These are phyloP conservation scores for Orthosia cruda DNA, from an alignment of 2,888 invertebrate species.

Conservation along the genomic window DNA sequence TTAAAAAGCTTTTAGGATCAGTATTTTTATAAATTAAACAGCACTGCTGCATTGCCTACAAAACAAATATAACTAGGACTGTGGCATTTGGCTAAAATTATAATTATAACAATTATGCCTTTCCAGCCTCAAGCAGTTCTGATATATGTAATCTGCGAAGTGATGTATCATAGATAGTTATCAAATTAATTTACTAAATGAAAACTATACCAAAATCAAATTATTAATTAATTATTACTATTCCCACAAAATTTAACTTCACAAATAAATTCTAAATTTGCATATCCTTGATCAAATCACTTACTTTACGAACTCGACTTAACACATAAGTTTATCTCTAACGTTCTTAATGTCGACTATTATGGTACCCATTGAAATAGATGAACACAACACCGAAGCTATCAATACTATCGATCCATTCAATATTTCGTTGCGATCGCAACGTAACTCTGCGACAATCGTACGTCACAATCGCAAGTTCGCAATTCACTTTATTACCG, in stretches of 20 bases:
- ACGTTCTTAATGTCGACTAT: conserved; percentile 31
- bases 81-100: no score
- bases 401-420: conserved; percentile 59
- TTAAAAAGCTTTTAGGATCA: background rate
- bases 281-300: conserved; percentile 35
- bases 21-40: no score
- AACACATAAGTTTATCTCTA: conserved; percentile 38
- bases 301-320: conserved; percentile 29
- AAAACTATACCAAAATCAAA: conserved; percentile 2
- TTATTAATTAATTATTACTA: no score
- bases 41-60: no score
- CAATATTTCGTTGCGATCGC: conserved; percentile 59
- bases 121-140: background rate
- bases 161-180: background rate
- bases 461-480: conserved; percentile 54
- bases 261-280: conserved; percentile 17
- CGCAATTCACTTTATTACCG: conserved; percentile 61
- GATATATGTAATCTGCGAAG: background rate
- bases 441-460: conserved; percentile 55
- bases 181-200: conserved; percentile 2
- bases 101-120: background rate
- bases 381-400: conserved; percentile 36
- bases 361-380: conserved; percentile 40
- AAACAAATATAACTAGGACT: no score
- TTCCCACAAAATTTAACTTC: background rate